A percentile compares a stretch with the other conserved stretches of the same genome.
These are phyloP conservation scores for Lampris megalopsis DNA, from an alignment of 2,113 vertebrate genomes.

Conservation along the genomic window DNA sequence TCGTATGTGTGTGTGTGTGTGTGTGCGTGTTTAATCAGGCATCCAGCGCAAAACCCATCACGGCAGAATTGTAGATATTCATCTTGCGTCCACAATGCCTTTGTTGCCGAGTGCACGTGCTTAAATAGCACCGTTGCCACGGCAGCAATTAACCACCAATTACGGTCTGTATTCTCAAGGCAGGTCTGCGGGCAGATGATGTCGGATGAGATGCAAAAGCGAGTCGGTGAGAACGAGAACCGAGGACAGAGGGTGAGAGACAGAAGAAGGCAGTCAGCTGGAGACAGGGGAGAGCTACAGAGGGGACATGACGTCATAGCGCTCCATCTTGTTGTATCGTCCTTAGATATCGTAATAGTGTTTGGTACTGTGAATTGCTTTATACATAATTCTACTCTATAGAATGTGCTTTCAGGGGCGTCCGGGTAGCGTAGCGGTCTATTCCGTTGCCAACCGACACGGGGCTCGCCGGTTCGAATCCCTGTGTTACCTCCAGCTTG, in stretches of 20 bases:
- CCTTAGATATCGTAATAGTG: too few relatives aligned
- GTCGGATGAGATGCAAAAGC: too few relatives aligned
- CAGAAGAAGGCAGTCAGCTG: not conserved
- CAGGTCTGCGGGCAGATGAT: constrained; percentile 28
- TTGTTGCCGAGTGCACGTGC: constrained; percentile 53
- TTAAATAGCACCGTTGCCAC: constrained; percentile 78
- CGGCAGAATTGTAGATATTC: not conserved
- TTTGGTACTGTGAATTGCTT: too few relatives aligned
- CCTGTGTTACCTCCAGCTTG: too few relatives aligned
- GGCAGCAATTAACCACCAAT: constrained; percentile 81
- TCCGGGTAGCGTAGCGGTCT: too few relatives aligned
- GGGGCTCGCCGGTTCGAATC: too few relatives aligned
- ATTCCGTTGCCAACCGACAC: too few relatives aligned
- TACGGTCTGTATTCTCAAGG: constrained; percentile 70
- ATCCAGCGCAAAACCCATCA: not conserved
- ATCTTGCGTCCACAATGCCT: constrained; percentile 21
- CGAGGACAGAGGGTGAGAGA: not conserved
- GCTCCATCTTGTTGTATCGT: too few relatives aligned
- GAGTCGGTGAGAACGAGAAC: not conserved
- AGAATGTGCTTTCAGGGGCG: too few relatives aligned
- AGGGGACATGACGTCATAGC: too few relatives aligned
- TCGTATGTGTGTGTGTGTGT: not conserved
- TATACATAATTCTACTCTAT: too few relatives aligned
- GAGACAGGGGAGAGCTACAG: too few relatives aligned
- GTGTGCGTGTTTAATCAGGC: not conserved